Percentiles rank a stretch among this genome's conserved stretches.
phyloP scores from a whole-genome alignment of 2,888 invertebrate genomes.

The Eristalinus aeneus region DNA sequence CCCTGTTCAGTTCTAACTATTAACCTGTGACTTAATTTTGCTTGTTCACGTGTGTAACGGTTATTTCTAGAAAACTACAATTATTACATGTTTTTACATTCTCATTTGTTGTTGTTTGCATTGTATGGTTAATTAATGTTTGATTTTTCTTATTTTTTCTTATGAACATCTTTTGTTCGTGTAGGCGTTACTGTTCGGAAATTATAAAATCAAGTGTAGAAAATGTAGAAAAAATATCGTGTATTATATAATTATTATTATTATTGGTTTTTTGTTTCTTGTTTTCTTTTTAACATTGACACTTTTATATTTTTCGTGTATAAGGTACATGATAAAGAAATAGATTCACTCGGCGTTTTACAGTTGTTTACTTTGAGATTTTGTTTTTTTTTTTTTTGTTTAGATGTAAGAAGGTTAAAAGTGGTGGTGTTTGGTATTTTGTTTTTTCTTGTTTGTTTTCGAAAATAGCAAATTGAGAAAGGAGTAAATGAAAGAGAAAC shows the following conservation, averaged over 20 bases:
- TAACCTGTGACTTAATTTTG: constrained; percentile 21
- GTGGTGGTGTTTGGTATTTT: constrained; percentile 38
- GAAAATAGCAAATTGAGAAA: constrained; percentile 16
- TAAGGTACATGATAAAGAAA: constrained; percentile 67
- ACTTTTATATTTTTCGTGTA: constrained; percentile 49
- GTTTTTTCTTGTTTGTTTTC: background rate
- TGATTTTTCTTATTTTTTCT: background rate
- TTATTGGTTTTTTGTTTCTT: background rate
- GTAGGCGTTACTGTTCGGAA: constrained; percentile 42
- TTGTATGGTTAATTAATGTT: background rate
- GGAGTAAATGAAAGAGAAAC: background rate
- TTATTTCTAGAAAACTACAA: constrained; percentile 34
- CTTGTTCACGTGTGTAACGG: constrained; percentile 12
- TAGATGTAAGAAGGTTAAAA: constrained; percentile 35
- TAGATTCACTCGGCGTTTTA: constrained; percentile 59
- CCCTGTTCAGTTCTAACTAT: constrained; percentile 11
- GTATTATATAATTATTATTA: constrained; percentile 51
- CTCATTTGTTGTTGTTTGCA: background rate
- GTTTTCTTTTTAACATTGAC: constrained; percentile 17
- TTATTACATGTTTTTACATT: background rate
- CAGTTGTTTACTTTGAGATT: constrained; percentile 14
- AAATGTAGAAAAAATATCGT: constrained; percentile 70
- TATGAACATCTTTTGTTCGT: constrained; percentile 45
- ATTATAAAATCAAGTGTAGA: constrained; percentile 68
- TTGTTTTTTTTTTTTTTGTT: constrained; percentile 22